Percentiles rank a stretch among this genome's conserved stretches.
These are phyloP conservation scores for Pseudoatta argentina DNA, from an alignment of 1,140 invertebrate genomes.

Conservation along the genomic window DNA sequence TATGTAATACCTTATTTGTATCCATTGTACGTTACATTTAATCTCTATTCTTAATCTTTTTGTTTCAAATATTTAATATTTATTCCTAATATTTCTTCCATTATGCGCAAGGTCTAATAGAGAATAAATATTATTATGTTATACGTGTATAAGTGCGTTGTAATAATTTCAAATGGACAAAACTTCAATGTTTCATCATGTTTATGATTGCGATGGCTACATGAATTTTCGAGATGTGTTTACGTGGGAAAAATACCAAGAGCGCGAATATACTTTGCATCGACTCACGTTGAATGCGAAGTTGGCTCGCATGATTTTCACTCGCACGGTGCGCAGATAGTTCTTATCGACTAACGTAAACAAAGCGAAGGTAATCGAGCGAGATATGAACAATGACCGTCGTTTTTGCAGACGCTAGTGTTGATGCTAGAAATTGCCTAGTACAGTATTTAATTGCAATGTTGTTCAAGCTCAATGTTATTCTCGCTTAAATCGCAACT, in stretches of 20 bases:
- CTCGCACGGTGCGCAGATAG: neutral
- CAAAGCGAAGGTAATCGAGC: slow-evolving; percentile 47
- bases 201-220: neutral
- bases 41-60: too few relatives aligned
- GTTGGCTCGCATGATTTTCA: slow-evolving; percentile 17
- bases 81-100: too few relatives aligned
- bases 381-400: neutral
- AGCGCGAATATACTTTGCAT: neutral
- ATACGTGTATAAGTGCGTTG: neutral
- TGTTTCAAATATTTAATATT: too few relatives aligned
- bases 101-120: neutral
- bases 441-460: slow-evolving; percentile 20
- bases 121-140: neutral
- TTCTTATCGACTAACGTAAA: slow-evolving; percentile 63
- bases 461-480: neutral
- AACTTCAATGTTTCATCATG: too few relatives aligned
- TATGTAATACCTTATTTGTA: too few relatives aligned
- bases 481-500: slow-evolving; percentile 17
- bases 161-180: neutral
- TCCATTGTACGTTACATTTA: too few relatives aligned
- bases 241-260: neutral
- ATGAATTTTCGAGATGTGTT: slow-evolving; percentile 7
- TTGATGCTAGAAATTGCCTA: neutral
- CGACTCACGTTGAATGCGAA: slow-evolving; percentile 2
- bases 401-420: neutral